phyloP scores from a whole-genome alignment of 2,888 invertebrate species.

The Orgyia antiqua region DNA sequence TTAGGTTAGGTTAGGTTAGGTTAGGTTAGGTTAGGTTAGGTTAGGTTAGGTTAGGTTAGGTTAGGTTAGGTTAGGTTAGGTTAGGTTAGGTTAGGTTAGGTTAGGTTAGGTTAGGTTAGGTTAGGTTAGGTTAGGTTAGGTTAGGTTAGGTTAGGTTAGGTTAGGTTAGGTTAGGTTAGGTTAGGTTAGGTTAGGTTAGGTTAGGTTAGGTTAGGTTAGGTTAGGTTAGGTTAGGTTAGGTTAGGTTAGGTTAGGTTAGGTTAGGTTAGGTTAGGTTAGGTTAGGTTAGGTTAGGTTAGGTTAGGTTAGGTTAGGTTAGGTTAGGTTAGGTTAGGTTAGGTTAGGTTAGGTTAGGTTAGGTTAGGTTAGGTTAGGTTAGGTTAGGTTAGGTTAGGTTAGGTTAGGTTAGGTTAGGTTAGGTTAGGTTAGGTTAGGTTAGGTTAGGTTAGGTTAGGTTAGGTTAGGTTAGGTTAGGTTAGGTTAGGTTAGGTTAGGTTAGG shows the following conservation, averaged over 20 bases:
- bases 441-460: slow-evolving; percentile 3
- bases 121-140: slow-evolving; percentile 9
- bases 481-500: slow-evolving; percentile 3
- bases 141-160: slow-evolving; percentile 9
- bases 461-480: slow-evolving; percentile 3
- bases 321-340: slow-evolving; percentile 7
- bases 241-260: slow-evolving; percentile 7
- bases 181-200: slow-evolving; percentile 6
- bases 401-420: slow-evolving; percentile 3
- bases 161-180: slow-evolving; percentile 7
- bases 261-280: slow-evolving; percentile 7
- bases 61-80: slow-evolving; percentile 8
- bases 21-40: slow-evolving; percentile 6
- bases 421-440: slow-evolving; percentile 3
- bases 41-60: slow-evolving; percentile 7
- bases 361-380: slow-evolving; percentile 7
- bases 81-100: slow-evolving; percentile 7
- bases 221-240: slow-evolving; percentile 6
- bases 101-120: slow-evolving; percentile 9
- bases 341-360: slow-evolving; percentile 10
- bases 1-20: slow-evolving; percentile 4
- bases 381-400: slow-evolving; percentile 5
- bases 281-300: slow-evolving; percentile 10
- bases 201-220: slow-evolving; percentile 7
- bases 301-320: slow-evolving; percentile 10